These are phyloP conservation scores for Cacoxenus indagator DNA, from an alignment of 2,888 invertebrate species.

Conservation along the genomic window DNA sequence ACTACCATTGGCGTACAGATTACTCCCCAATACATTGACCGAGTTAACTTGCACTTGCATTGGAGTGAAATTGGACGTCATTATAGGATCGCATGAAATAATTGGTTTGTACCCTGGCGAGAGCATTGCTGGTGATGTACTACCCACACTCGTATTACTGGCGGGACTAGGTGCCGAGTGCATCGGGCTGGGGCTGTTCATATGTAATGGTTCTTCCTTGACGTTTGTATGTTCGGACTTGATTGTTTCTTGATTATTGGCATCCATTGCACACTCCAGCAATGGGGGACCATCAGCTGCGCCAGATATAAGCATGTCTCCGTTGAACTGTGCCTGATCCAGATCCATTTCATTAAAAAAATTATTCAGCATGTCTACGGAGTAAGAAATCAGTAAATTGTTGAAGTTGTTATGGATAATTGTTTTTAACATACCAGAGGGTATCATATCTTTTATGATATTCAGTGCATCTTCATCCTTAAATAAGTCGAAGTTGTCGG, in stretches of 20 bases:
- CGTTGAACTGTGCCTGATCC: slow-evolving; percentile 57
- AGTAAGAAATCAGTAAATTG: not conserved
- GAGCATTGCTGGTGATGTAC: slow-evolving; percentile 16
- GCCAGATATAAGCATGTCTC: slow-evolving; percentile 48
- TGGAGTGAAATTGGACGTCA: slow-evolving; percentile 57
- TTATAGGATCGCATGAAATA: slow-evolving; percentile 54
- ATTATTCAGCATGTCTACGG: slow-evolving; percentile 62
- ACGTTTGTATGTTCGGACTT: slow-evolving; percentile 54
- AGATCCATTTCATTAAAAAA: slow-evolving; percentile 65
- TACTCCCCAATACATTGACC: slow-evolving; percentile 16
- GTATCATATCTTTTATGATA: slow-evolving; percentile 68
- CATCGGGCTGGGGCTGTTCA: slow-evolving; percentile 32
- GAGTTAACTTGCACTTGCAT: slow-evolving; percentile 36
- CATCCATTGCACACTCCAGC: slow-evolving; percentile 48
- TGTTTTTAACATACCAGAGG: slow-evolving; percentile 50
- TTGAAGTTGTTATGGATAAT: not conserved
- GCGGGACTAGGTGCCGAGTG: slow-evolving; percentile 31
- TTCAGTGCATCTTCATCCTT: slow-evolving; percentile 68
- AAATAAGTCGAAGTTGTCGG: slow-evolving; percentile 63
- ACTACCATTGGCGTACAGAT: slow-evolving; percentile 28
- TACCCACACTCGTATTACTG: slow-evolving; percentile 13
- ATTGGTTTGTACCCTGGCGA: slow-evolving; percentile 54
- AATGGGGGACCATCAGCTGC: slow-evolving; percentile 37
- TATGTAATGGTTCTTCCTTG: slow-evolving; percentile 46
- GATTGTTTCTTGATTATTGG: too few relatives aligned